These are phyloP conservation scores for Microtus pennsylvanicus DNA, from an alignment of 2,113 vertebrate genomes.

Conservation along the genomic window DNA sequence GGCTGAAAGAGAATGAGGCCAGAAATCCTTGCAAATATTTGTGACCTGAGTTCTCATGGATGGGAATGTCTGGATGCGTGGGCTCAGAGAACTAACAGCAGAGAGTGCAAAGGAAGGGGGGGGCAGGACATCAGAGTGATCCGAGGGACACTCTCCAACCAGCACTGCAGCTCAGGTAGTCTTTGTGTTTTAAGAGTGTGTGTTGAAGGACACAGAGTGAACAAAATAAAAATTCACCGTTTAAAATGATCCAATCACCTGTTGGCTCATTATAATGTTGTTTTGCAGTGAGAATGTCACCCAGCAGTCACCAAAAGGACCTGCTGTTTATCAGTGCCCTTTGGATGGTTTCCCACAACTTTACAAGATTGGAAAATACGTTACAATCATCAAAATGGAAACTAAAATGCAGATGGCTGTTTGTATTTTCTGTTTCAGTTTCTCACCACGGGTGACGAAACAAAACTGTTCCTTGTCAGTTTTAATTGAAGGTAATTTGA, in stretches of 20 bases:
- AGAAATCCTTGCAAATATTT: background rate
- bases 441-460: background rate
- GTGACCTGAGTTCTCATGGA: background rate
- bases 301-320: background rate
- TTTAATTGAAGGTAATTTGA: slow-evolving; percentile 22
- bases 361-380: background rate
- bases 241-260: background rate
- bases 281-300: background rate
- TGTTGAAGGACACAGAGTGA: background rate
- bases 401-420: background rate
- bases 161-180: rapidly evolving
- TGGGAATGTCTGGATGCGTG: background rate
- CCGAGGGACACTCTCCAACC: rapidly evolving
- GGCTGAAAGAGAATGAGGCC: background rate
- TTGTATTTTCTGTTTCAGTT: background rate
- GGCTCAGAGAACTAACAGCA: rapidly evolving
- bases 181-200: background rate
- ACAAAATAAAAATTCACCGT: background rate
- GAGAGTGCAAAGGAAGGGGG: rapidly evolving
- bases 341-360: background rate
- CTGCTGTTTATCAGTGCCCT: background rate
- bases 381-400: background rate
- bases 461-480: background rate
- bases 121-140: rapidly evolving
- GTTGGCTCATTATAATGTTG: background rate